These are phyloP conservation scores for Beroe ovata DNA, from an alignment of 37 sponge, comb jelly and placozoan species.

Conservation along the genomic window DNA sequence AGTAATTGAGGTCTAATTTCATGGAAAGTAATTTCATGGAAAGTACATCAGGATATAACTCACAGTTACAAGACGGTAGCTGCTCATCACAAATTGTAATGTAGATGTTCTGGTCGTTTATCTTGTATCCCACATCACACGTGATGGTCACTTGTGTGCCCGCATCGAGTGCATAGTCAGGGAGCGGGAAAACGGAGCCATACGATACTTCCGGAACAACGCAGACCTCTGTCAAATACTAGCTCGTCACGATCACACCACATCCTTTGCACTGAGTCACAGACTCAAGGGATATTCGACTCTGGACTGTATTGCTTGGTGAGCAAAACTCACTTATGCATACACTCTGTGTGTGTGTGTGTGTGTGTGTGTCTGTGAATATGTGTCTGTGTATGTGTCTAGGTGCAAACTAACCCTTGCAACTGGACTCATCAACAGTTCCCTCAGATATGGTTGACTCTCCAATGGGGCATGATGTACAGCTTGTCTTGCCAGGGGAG, in stretches of 20 bases:
- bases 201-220: slow-evolving; percentile 11
- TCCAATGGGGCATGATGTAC: not conserved
- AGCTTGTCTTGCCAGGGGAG: slow-evolving; percentile 6
- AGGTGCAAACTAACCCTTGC: slow-evolving; percentile 56
- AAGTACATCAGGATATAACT: too few relatives aligned
- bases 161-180: not conserved
- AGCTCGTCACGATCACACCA: too few relatives aligned
- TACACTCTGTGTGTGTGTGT: too few relatives aligned
- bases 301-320: too few relatives aligned
- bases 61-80: slow-evolving; percentile 12
- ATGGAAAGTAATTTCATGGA: too few relatives aligned
- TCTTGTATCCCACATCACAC: slow-evolving; percentile 28
- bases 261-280: too few relatives aligned
- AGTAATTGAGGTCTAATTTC: too few relatives aligned
- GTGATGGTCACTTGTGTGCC: slow-evolving; percentile 3
- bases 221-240: slow-evolving; percentile 6
- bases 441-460: slow-evolving; percentile 34
- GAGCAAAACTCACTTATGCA: too few relatives aligned
- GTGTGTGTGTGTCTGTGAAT: too few relatives aligned
- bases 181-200: not conserved
- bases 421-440: not conserved
- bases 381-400: too few relatives aligned
- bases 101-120: not conserved
- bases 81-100: not conserved
- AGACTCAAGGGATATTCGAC: too few relatives aligned